Conservation (phyloP, 2,888 invertebrate species). For the Drosophila phalerata region DNA sequence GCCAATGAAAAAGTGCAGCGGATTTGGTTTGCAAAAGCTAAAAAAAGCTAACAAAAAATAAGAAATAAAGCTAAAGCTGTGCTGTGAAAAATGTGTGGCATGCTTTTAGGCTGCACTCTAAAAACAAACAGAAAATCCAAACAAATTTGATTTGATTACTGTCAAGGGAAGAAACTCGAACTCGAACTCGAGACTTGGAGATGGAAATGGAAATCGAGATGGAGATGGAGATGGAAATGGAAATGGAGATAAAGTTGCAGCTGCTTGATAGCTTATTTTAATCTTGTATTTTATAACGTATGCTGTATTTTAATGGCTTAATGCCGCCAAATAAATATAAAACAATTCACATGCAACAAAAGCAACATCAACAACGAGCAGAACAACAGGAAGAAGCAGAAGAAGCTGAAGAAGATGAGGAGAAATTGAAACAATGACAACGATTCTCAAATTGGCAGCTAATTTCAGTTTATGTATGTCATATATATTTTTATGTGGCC, state of each 20-base stretch:
- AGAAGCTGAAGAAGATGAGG: neutral
- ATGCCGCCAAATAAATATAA: conserved; percentile 70
- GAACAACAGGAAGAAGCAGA: neutral
- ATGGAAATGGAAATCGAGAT: too few relatives aligned
- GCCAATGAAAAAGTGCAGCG: conserved; percentile 78
- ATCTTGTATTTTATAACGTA: conserved; percentile 35
- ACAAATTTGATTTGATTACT: conserved; percentile 78
- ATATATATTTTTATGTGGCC: conserved; percentile 61
- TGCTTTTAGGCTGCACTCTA: conserved; percentile 71
- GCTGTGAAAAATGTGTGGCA: conserved; percentile 69
- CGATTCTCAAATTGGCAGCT: conserved; percentile 75
- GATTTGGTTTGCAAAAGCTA: conserved; percentile 65
- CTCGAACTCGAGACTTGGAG: conserved; percentile 17
- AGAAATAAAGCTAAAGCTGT: conserved; percentile 55
- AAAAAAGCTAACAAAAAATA: conserved; percentile 43
- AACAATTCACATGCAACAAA: conserved; percentile 71
- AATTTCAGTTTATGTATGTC: conserved; percentile 74
- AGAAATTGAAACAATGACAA: conserved; percentile 43
- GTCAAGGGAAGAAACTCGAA: conserved; percentile 6
- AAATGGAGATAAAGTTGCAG: conserved; percentile 25
- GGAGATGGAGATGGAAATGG: neutral
- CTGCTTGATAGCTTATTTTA: conserved; percentile 55
- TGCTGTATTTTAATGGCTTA: conserved; percentile 74
- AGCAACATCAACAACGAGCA: neutral
- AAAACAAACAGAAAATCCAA: conserved; percentile 53